Evolutionary conservation across 2,113 vertebrate genomes (phyloP).

Genomic region (Poecilia latipinna): DNA sequence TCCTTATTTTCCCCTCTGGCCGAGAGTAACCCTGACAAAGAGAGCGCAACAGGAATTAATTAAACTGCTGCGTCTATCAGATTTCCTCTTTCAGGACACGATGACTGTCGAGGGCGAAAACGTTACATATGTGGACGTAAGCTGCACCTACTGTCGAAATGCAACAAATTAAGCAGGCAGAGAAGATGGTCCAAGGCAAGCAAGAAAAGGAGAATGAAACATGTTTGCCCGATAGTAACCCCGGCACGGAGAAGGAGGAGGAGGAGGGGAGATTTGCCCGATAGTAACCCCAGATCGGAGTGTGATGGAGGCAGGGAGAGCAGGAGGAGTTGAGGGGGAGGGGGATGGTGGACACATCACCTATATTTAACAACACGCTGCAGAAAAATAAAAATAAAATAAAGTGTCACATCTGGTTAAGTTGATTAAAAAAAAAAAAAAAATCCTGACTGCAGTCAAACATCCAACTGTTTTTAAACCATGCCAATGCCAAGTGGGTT

Average conservation of each 20-base stretch:
- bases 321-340: not conserved
- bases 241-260: constrained; percentile 22
- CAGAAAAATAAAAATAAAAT: constrained; percentile 14
- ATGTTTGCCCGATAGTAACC: constrained; percentile 79
- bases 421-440: not conserved
- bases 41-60: not conserved
- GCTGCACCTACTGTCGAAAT: not conserved
- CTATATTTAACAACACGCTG: constrained; percentile 54
- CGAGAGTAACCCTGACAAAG: constrained; percentile 52
- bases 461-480: not conserved
- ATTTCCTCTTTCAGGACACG: not conserved
- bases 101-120: not conserved
- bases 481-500: not conserved
- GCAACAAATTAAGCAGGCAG: not conserved
- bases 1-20: constrained; percentile 40
- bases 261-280: constrained; percentile 72
- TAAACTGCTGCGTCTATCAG: constrained; percentile 1
- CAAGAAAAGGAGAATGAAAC: constrained; percentile 22
- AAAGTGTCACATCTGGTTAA: constrained; percentile 29
- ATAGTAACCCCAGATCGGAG: constrained; percentile 74
- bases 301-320: constrained; percentile 20
- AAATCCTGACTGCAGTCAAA: too few species aligned
- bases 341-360: constrained; percentile 20
- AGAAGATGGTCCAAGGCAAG: constrained; percentile 13
- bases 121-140: not conserved